A percentile compares a stretch with the other conserved stretches of the same genome.
These are phyloP conservation scores for Anthonomus grandis DNA, from an alignment of 1,140 invertebrate species.

Conservation along the genomic window DNA sequence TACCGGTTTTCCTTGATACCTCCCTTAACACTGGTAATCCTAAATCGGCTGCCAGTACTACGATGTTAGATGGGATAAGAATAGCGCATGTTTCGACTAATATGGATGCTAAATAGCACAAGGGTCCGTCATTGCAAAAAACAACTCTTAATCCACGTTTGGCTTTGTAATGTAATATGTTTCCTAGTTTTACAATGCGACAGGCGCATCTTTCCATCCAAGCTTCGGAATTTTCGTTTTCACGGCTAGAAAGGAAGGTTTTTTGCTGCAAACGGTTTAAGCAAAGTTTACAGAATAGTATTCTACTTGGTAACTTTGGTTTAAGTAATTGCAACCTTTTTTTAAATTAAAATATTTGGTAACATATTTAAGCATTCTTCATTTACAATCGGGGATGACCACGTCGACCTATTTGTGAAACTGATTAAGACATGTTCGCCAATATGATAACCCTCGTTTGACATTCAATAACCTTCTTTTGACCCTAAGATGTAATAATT, in stretches of 20 bases:
- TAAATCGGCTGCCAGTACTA: slow-evolving; percentile 52
- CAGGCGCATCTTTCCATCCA: slow-evolving; percentile 30
- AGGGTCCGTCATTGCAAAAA: slow-evolving; percentile 51
- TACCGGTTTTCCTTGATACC: slow-evolving; percentile 47
- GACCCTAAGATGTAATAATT: no score
- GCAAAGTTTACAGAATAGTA: no score
- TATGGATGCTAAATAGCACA: slow-evolving; percentile 52
- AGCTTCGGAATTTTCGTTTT: slow-evolving; percentile 17
- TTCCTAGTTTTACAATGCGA: slow-evolving; percentile 27
- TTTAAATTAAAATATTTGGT: no score
- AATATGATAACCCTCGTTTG: no score
- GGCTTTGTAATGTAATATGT: slow-evolving; percentile 48
- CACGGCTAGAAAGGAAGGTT: slow-evolving; percentile 10
- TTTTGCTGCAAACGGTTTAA: no score
- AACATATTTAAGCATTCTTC: no score
- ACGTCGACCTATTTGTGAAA: no score
- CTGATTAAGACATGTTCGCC: no score
- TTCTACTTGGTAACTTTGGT: no score
- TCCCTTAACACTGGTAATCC: slow-evolving; percentile 47
- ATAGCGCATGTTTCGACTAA: slow-evolving; percentile 46
- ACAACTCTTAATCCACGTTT: slow-evolving; percentile 47
- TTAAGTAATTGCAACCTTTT: no score
- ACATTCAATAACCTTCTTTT: no score
- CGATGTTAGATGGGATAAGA: slow-evolving; percentile 49
- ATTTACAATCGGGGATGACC: no score